Percentiles rank a stretch among this genome's conserved stretches.
phyloP scores from a whole-genome alignment of 2,113 vertebrate species.

The Heterotilapia buettikoferi region DNA sequence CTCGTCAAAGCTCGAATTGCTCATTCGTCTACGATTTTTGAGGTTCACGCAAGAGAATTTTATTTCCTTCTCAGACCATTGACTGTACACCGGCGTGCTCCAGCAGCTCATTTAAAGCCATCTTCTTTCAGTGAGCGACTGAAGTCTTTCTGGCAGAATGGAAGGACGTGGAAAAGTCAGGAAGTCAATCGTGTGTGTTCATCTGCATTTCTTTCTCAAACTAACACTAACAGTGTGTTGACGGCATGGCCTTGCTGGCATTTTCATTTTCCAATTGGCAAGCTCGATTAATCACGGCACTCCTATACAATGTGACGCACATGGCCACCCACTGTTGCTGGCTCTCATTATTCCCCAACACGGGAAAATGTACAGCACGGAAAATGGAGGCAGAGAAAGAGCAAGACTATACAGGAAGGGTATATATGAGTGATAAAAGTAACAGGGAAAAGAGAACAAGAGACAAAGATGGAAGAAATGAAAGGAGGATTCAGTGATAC shows the following conservation, averaged over 20 bases:
- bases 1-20: neutral
- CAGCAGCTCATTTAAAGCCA: slow-evolving; percentile 50
- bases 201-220: slow-evolving; percentile 25
- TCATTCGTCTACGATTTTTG: slow-evolving; percentile 26
- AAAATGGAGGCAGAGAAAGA: neutral
- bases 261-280: slow-evolving; percentile 69
- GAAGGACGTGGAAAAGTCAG: slow-evolving; percentile 44
- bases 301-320: slow-evolving; percentile 54
- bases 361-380: slow-evolving; percentile 40
- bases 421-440: neutral
- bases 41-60: neutral
- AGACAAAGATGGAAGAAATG: neutral
- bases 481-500: neutral
- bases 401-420: neutral
- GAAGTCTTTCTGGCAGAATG: slow-evolving; percentile 24
- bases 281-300: slow-evolving; percentile 70
- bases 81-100: slow-evolving; percentile 8
- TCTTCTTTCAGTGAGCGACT: slow-evolving; percentile 17
- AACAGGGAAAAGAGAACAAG: neutral
- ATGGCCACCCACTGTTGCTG: slow-evolving; percentile 40
- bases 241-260: slow-evolving; percentile 47
- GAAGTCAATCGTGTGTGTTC: slow-evolving; percentile 47
- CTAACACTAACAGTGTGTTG: slow-evolving; percentile 39
- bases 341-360: slow-evolving; percentile 49
- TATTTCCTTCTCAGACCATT: neutral